phyloP scores from a whole-genome alignment of 2,113 vertebrate species.

The Oreotrochilus melanogaster region DNA sequence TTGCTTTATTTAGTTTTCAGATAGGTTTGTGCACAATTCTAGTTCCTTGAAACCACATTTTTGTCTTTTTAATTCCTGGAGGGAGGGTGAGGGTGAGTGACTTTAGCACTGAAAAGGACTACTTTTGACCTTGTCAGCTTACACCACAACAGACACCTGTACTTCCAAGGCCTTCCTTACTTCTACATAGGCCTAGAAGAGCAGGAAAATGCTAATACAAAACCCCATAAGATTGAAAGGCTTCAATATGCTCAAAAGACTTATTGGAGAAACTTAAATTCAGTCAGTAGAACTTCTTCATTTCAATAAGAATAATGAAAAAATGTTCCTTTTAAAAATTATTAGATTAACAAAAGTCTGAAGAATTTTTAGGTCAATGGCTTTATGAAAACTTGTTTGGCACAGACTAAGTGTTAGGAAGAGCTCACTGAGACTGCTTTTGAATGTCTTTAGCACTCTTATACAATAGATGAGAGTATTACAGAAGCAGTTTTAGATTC shows the following conservation, averaged over 20 bases:
- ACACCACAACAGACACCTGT: background rate
- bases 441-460: constrained; percentile 41
- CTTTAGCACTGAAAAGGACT: background rate
- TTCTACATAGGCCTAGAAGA: background rate
- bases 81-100: background rate
- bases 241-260: background rate
- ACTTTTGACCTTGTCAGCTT: background rate
- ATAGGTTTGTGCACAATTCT: background rate
- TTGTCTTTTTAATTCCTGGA: background rate
- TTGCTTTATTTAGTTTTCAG: background rate
- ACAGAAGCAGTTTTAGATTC: constrained; percentile 41
- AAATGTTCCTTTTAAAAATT: background rate
- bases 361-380: background rate
- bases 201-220: background rate
- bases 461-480: background rate
- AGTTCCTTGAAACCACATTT: background rate
- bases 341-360: background rate
- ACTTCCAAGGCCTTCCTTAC: background rate
- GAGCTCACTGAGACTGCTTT: background rate
- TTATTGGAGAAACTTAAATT: background rate
- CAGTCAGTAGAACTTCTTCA: background rate
- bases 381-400: background rate
- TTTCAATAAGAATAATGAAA: background rate
- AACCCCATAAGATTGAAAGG: background rate
- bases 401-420: constrained; percentile 25